phyloP scores from a whole-genome alignment of 2,888 invertebrate species.

The Xanthia togata region DNA sequence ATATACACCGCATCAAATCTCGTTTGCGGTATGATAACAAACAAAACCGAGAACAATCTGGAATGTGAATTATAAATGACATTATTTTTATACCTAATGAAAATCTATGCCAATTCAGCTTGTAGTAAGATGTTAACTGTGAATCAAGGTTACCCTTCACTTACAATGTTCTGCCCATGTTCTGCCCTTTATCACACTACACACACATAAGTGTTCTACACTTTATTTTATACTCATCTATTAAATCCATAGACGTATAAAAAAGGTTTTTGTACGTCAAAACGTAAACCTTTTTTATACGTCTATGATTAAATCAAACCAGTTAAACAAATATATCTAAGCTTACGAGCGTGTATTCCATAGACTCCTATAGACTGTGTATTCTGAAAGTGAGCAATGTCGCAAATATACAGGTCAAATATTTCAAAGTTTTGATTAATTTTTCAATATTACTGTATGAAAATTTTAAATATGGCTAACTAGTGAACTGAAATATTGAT shows the following conservation, averaged over 20 bases:
- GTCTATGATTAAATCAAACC: no score
- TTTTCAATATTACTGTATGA: no score
- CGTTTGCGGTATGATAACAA: constrained; percentile 22
- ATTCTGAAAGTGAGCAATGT: no score
- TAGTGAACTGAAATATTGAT: no score
- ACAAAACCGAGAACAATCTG: constrained; percentile 20
- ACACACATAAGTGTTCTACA: background rate
- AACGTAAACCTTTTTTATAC: no score
- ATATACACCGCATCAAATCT: constrained; percentile 39
- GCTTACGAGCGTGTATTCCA: background rate
- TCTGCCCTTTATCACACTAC: background rate
- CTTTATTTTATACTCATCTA: constrained; percentile 5
- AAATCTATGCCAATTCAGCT: background rate
- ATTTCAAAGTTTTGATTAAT: no score
- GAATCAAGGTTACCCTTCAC: constrained; percentile 27
- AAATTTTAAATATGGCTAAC: no score
- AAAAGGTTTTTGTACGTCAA: no score
- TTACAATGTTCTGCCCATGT: background rate
- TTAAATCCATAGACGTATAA: no score
- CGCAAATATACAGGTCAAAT: no score
- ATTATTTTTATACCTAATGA: background rate
- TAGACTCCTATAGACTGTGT: no score
- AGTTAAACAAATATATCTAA: background rate
- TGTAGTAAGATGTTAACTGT: background rate
- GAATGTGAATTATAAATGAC: constrained; percentile 17